Base-by-base conservation (phyloP, 2,797 vertebrate genomes). In the Ptychadena robeensis region DNA sequence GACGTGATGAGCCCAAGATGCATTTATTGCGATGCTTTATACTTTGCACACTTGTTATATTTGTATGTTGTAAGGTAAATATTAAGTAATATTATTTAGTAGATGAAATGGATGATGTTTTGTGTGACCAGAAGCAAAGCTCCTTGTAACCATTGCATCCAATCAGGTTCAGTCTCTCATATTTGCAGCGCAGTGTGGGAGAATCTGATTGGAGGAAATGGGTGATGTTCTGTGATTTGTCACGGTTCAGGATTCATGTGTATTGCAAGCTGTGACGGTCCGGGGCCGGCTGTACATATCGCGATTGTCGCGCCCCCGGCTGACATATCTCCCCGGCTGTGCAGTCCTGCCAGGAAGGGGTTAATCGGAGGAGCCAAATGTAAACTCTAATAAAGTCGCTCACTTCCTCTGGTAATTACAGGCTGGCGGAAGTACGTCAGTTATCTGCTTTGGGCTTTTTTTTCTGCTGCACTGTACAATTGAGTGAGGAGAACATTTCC, bases 391-490 rank as follows among this genome's bases (percentile, higher is more conserved):
- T 73, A 91, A 91, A 90, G 85, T 88, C 88, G 87, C 89, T 89
- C 87, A 87, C 93, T 94, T 95, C 93, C 94, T 93, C 75, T 89
- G 90, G 91, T 92, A 90, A 94, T 93, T 91, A 88, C 91, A 88
- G 91, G 90, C 93, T 93, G 89, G 92, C 90, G 93, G 94, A 96
- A 96, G 93, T 93, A 92, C 93, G 94, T 91, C 94, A 94, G 93
- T 91, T 92, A 88, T 87, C 88, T 86, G 87, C 86, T 79, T 14
- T 37, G 79, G 85, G 85, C 86, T 89, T 84, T 83, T 80, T 76
- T 82, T 79, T 89, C 82, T 91, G 90, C 91, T 89, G 90, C 89
- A 89, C 91, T 85, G 69, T 77, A 92, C 87, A 73, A 86, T 89
- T 87, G 74, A 79, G 79, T 22, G 0, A 22, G 80, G 44, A 84